Evolutionary conservation across 1,140 invertebrate species (phyloP), one percentile per base, ranked within the genome.

Genomic region (Drosophila albomicans): DNA sequence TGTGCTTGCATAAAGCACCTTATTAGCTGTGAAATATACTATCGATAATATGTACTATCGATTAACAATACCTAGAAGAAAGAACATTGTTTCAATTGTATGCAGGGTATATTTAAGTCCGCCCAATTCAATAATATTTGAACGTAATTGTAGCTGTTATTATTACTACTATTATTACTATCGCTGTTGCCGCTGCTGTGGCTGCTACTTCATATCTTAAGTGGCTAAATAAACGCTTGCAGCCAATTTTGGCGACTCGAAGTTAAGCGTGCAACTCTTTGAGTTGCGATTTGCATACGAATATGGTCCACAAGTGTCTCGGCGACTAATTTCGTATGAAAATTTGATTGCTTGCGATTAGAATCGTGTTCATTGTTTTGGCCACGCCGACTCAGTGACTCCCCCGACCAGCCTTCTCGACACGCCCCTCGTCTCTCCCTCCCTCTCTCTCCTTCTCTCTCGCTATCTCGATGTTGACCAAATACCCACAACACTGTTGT

Each of bases 271-370:
- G 48, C 25, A 15, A 56, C 38, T 46, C 28, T 15, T 46, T n/a
- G 32, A 20, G 7, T 35, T 20, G 52, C 48, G 57, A 80, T 85
- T 85, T 81, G 78, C 82, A 85, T 85, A 81, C 75, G 63, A 85
- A 85, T 85, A 63, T 86, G 78, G 82, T 65, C 66, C 78, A 86
- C 74, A 86, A 85, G 75, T 81, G 82, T 75, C 86, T 76, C 71
- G 46, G 67, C 82, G 69, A 81, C 82, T 86, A 86, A 86, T 81
- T 85, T 81, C 63, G 78, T 78, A 86, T 86, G 75, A 85, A 85
- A 86, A 78, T 86, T 85, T 85, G 82, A 81, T 86, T 86, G 81
- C 58, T 59, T 46, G 49, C 81, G 82, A 85, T 85, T 81, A 85
- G 82, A 85, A 85, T 86, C 82, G 82, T 69, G 82, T 85, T 78